Evolutionary conservation across 2,888 invertebrate species (phyloP).

Genomic region (Desoria tigrina): DNA sequence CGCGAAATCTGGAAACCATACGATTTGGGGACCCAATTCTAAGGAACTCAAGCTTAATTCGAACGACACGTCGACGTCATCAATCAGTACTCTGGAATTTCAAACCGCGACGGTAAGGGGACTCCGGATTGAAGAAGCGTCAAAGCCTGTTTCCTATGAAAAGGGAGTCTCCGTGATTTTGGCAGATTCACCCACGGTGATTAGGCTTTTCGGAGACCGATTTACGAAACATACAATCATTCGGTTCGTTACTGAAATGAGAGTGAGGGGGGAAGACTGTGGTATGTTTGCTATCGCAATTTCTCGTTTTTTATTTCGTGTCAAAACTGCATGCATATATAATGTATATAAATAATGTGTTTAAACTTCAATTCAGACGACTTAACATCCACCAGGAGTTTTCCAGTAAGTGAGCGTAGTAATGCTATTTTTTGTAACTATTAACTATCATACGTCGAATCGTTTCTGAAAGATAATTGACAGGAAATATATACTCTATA

Average conservation of each 20-base stretch:
- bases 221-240: conserved; percentile 64
- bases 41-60: too few relatives aligned
- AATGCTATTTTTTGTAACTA: not conserved
- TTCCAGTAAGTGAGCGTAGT: conserved; percentile 1
- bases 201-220: conserved; percentile 75
- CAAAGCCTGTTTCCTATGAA: conserved; percentile 51
- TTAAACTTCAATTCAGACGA: conserved; percentile 10
- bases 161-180: conserved; percentile 70
- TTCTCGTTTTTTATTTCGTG: conserved; percentile 9
- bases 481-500: conserved; percentile 1
- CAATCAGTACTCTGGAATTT: not conserved
- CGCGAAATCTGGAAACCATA: too few relatives aligned
- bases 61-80: too few relatives aligned
- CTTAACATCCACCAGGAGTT: conserved; percentile 10
- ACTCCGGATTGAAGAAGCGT: conserved; percentile 49
- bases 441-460: not conserved
- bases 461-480: too few relatives aligned
- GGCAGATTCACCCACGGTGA: conserved; percentile 63
- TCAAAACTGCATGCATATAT: not conserved
- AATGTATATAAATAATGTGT: too few relatives aligned
- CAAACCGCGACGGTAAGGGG: conserved; percentile 44
- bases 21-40: too few relatives aligned
- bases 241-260: conserved; percentile 50
- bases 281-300: conserved; percentile 35
- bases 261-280: conserved; percentile 44